Evolutionary conservation across 2,113 vertebrate species (phyloP).

Genomic region (Mobula birostris): DNA sequence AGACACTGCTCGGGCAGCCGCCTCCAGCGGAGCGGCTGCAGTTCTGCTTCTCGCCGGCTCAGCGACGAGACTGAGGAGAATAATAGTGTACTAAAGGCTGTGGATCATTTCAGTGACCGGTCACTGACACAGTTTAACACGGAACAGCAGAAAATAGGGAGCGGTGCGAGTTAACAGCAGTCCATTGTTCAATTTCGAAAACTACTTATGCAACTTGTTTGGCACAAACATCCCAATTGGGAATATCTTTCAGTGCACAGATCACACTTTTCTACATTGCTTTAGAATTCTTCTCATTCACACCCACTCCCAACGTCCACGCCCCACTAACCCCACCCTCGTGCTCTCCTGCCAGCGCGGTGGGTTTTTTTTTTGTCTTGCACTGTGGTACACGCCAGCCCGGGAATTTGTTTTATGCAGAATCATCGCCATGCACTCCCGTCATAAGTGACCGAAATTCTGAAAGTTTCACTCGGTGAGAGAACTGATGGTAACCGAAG

Average conservation of each 20-base stretch:
- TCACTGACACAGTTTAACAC: neutral
- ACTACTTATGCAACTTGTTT: neutral
- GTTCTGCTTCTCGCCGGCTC: neutral
- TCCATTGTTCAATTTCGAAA: neutral
- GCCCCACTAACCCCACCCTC: too few species aligned
- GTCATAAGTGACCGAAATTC: neutral
- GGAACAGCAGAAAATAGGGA: neutral
- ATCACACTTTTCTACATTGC: neutral
- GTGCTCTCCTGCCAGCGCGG: neutral
- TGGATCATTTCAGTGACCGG: neutral
- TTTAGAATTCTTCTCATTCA: neutral
- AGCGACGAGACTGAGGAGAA: neutral
- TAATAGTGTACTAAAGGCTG: neutral
- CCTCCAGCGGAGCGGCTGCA: neutral
- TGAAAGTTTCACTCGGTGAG: neutral
- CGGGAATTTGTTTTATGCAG: neutral
- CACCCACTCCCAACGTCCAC: neutral
- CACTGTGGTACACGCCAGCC: neutral
- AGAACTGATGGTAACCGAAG: neutral
- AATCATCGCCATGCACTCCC: neutral
- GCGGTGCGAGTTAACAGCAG: neutral
- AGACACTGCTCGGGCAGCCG: neutral
- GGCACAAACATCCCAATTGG: neutral
- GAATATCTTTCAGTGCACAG: neutral
- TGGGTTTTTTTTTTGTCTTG: too few species aligned